Evolutionary conservation across 2,797 vertebrate species (phyloP).

Genomic region (Thripadectes ignobilis): DNA sequence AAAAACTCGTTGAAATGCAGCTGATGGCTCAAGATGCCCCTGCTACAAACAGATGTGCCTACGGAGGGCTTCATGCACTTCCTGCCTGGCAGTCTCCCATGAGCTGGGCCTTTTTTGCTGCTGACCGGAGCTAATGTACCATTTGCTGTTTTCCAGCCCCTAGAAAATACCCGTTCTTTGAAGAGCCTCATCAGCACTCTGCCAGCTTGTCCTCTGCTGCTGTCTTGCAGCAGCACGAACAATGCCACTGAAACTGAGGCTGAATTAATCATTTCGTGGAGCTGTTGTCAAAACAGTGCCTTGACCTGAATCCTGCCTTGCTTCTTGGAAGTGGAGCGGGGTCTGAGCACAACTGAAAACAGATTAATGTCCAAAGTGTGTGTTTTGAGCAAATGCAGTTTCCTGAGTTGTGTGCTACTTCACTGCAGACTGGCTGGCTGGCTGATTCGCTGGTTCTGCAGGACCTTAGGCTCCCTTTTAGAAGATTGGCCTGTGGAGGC

Average conservation of each 20-base stretch:
- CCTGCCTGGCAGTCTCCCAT: background rate
- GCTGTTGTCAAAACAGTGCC: conserved; percentile 5
- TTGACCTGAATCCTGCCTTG: background rate
- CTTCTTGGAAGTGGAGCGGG: background rate
- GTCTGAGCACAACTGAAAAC: background rate
- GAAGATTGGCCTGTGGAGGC: background rate
- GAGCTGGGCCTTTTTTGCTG: background rate
- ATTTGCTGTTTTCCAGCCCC: background rate
- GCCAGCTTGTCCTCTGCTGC: background rate
- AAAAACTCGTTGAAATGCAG: conserved; percentile 46
- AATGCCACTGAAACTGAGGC: background rate
- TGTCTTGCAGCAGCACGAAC: background rate
- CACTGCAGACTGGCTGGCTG: background rate
- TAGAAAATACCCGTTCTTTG: background rate
- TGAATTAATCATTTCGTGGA: background rate
- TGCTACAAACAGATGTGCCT: conserved; percentile 2
- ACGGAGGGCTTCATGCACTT: background rate
- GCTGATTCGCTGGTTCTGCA: background rate
- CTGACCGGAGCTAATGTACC: background rate
- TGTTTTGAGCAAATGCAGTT: background rate
- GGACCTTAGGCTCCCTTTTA: background rate
- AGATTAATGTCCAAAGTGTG: background rate
- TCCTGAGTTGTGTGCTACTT: background rate
- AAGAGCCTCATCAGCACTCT: background rate
- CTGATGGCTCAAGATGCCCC: conserved; percentile 7